Conservation (phyloP, 2,888 invertebrate genomes). For the Chrysolina americana region DNA sequence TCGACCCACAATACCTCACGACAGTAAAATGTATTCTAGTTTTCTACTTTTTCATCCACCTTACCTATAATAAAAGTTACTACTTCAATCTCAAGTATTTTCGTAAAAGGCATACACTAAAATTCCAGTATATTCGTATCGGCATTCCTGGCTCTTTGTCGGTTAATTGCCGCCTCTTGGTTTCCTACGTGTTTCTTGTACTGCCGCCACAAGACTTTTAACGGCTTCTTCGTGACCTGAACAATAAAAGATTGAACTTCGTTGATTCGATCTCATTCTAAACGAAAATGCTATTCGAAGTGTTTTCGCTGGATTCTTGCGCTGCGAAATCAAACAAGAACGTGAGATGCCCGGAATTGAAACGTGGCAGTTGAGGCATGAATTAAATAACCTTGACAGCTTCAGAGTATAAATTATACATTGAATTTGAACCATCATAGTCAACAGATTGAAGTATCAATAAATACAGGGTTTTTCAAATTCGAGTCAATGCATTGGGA, state of each 20-base stretch:
- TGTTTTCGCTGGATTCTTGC: background rate
- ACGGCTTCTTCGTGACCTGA: constrained; percentile 79
- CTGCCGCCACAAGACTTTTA: constrained; percentile 77
- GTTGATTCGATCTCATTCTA: constrained; percentile 13
- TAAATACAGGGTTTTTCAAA: too few species aligned
- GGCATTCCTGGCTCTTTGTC: constrained; percentile 7
- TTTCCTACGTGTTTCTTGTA: constrained; percentile 76
- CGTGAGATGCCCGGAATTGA: background rate
- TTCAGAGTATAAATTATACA: background rate
- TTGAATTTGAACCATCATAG: background rate
- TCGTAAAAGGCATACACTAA: constrained; percentile 46
- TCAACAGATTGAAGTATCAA: background rate
- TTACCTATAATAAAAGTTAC: background rate
- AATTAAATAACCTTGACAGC: background rate
- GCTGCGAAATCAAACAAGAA: constrained; percentile 4
- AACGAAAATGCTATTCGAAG: constrained; percentile 6
- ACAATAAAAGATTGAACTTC: constrained; percentile 25
- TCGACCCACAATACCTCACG: background rate
- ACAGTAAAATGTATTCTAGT: constrained; percentile 2
- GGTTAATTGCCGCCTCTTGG: constrained; percentile 66
- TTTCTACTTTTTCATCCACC: constrained; percentile 2
- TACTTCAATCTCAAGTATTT: constrained; percentile 20
- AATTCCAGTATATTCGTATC: constrained; percentile 50
- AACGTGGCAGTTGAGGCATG: background rate
- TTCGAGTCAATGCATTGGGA: too few species aligned